A percentile compares a stretch with the other conserved stretches of the same genome.
phyloP scores from a whole-genome alignment of 2,113 vertebrate species.

The Zosterops borbonicus region DNA sequence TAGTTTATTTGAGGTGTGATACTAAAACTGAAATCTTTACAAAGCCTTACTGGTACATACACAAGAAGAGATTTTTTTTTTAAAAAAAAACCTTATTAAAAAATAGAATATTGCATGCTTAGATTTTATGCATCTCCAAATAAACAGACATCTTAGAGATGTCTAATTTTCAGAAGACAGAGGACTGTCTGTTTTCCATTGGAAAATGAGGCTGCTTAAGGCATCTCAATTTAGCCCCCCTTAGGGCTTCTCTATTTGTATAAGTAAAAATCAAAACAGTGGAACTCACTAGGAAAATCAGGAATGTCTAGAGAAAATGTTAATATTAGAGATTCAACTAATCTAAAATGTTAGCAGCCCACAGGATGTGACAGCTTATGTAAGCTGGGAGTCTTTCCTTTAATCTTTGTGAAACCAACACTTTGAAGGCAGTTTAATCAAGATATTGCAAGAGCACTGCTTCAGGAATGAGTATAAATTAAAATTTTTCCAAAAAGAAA shows the following conservation, averaged over 20 bases:
- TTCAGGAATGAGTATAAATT: not conserved
- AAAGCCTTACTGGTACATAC: not conserved
- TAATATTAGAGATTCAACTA: not conserved
- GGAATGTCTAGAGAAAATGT: conserved; percentile 1
- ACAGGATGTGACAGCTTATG: not conserved
- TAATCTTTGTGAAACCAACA: conserved; percentile 3
- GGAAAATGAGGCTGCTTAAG: not conserved
- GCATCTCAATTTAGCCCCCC: not conserved
- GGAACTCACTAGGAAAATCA: not conserved
- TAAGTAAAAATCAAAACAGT: conserved; percentile 8
- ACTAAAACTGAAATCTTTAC: not conserved
- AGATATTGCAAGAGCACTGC: not conserved
- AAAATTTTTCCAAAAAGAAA: not conserved
- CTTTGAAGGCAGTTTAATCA: conserved; percentile 33
- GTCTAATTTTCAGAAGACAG: not conserved
- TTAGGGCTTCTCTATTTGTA: not conserved
- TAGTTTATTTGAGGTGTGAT: not conserved
- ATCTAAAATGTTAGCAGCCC: not conserved
- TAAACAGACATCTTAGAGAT: not conserved
- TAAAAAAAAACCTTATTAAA: not conserved
- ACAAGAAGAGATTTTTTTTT: not conserved
- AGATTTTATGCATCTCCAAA: not conserved
- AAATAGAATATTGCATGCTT: not conserved
- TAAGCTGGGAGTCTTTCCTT: not conserved
- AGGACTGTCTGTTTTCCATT: not conserved